Evolutionary conservation across 2,797 vertebrate species (phyloP).

Genomic region (Rhodeus uyekii): DNA sequence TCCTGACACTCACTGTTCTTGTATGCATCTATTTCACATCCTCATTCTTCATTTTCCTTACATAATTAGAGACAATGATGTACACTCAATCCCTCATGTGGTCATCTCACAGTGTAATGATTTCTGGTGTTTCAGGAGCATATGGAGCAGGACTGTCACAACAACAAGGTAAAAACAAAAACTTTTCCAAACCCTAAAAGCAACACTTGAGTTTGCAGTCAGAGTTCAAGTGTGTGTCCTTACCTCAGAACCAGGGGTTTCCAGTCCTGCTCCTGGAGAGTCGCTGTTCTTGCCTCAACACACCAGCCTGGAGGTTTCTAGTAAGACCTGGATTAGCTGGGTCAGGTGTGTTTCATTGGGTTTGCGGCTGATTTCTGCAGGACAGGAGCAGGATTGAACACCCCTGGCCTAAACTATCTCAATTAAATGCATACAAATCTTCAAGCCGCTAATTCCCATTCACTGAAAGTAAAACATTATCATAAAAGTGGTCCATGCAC

Average conservation of each 20-base stretch:
- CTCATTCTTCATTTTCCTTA: background rate
- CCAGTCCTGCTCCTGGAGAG: background rate
- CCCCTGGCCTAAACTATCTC: background rate
- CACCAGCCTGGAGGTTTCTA: background rate
- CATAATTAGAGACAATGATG: background rate
- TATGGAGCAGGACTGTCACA: conserved; percentile 73
- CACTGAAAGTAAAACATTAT: background rate
- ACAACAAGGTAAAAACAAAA: conserved; percentile 74
- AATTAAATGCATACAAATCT: background rate
- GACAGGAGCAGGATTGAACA: background rate
- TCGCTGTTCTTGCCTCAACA: background rate
- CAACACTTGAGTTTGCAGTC: background rate
- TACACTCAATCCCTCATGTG: background rate
- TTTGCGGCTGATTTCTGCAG: background rate
- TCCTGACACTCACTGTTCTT: background rate
- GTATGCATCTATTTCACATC: background rate
- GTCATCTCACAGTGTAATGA: background rate
- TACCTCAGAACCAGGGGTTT: background rate
- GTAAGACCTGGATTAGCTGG: background rate
- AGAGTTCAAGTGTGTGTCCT: background rate
- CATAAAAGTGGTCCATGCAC: background rate
- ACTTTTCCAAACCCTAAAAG: background rate
- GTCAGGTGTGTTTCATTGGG: background rate
- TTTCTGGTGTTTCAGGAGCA: conserved; percentile 67
- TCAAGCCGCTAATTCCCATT: background rate